Percentiles rank a stretch among this genome's conserved stretches.
These are phyloP conservation scores for Tipula vernalis DNA, from an alignment of 2,888 invertebrate genomes.

Conservation along the genomic window DNA sequence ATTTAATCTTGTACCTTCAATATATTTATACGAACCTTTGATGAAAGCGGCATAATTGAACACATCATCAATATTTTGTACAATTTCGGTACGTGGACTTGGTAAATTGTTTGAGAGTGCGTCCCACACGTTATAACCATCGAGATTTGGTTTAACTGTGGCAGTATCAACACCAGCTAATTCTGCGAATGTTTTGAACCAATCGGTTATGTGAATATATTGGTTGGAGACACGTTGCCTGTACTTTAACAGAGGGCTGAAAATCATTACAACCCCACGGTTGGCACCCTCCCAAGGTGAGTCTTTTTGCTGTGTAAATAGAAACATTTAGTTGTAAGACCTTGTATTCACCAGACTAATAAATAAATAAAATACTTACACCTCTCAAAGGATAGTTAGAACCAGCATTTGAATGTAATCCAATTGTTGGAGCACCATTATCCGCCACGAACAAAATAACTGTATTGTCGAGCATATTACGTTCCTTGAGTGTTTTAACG, in stretches of 20 bases:
- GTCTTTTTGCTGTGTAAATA: constrained; percentile 40
- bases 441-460: constrained; percentile 78
- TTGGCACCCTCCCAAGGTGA: constrained; percentile 79
- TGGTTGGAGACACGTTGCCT: constrained; percentile 44
- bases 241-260: constrained; percentile 47
- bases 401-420: constrained; percentile 55
- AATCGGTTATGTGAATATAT: constrained; percentile 69
- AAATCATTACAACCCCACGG: constrained; percentile 61
- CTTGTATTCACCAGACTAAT: background rate
- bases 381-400: constrained; percentile 73
- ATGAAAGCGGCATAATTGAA: constrained; percentile 27
- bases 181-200: constrained; percentile 60
- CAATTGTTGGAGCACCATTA: constrained; percentile 72
- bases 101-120: constrained; percentile 39
- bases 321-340: background rate
- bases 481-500: constrained; percentile 49
- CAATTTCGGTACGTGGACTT: constrained; percentile 44
- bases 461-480: constrained; percentile 63
- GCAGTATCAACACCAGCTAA: constrained; percentile 26
- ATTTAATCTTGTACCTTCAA: constrained; percentile 27
- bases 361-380: constrained; percentile 29
- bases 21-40: constrained; percentile 25
- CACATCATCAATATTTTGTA: constrained; percentile 59
- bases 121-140: constrained; percentile 59
- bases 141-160: constrained; percentile 34